These are phyloP conservation scores for Exephanes ischioxanthus DNA, from an alignment of 2,888 invertebrate genomes.

Conservation along the genomic window DNA sequence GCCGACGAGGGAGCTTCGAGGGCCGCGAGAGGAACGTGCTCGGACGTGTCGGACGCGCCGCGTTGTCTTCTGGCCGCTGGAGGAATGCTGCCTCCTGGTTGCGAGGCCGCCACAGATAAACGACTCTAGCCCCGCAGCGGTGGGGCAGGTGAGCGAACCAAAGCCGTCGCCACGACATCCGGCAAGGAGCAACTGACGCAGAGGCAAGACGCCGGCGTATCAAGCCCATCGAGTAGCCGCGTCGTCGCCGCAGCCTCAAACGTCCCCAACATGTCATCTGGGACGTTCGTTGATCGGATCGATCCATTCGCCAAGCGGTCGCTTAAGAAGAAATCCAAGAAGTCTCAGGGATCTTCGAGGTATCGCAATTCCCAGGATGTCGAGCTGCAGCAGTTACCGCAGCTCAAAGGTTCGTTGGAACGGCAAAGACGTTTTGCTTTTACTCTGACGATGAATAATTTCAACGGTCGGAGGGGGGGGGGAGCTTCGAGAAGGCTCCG, in stretches of 20 bases:
- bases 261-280: slow-evolving; percentile 87
- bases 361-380: slow-evolving; percentile 99
- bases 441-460: background rate
- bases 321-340: slow-evolving; percentile 98
- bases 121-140: slow-evolving; percentile 45
- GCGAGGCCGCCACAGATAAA: slow-evolving; percentile 43
- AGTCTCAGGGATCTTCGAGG: slow-evolving; percentile 99
- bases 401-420: slow-evolving; percentile 94
- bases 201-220: slow-evolving; percentile 70
- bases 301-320: slow-evolving; percentile 99
- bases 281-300: slow-evolving; percentile 99
- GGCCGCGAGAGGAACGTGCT: no score
- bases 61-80: background rate
- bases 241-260: slow-evolving; percentile 63
- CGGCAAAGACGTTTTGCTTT: background rate
- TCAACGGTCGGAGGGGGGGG: background rate
- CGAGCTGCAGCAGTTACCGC: slow-evolving; percentile 97
- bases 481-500: background rate
- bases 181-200: slow-evolving; percentile 50
- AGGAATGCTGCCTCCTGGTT: slow-evolving; percentile 66
- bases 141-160: background rate
- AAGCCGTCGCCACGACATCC: slow-evolving; percentile 50
- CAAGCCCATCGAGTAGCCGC: slow-evolving; percentile 66
- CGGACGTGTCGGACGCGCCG: background rate
- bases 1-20: no score